Conservation (phyloP, 2,888 invertebrate genomes). For the Geophilus truncorum region DNA sequence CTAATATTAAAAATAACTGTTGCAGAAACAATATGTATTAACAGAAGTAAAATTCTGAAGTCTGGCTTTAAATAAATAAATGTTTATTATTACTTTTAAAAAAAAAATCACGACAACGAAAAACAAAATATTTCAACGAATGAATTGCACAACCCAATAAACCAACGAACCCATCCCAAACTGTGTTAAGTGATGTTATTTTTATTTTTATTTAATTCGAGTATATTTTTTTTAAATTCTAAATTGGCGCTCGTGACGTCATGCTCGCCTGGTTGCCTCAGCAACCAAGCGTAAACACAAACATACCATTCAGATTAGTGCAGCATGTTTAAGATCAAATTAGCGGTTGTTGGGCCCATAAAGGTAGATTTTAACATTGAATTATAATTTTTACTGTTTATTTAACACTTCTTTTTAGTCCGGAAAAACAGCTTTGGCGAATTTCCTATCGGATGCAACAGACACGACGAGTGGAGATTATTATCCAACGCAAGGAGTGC, state of each 20-base stretch:
- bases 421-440: constrained; percentile 66
- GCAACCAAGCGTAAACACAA: neutral
- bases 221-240: too few species aligned
- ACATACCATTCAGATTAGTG: neutral
- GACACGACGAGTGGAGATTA: constrained; percentile 58
- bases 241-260: neutral
- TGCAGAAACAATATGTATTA: too few species aligned
- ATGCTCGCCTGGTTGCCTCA: neutral
- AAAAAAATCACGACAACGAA: too few species aligned
- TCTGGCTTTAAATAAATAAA: too few species aligned
- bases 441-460: constrained; percentile 66
- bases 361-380: neutral
- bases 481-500: constrained; percentile 64
- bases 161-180: too few species aligned
- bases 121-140: too few species aligned
- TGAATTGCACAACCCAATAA: too few species aligned
- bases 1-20: too few species aligned
- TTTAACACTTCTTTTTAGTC: constrained; percentile 52
- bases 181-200: too few species aligned
- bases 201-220: too few species aligned
- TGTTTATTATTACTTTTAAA: too few species aligned
- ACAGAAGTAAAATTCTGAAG: too few species aligned
- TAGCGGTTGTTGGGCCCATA: constrained; percentile 32
- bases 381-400: neutral
- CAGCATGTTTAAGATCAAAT: constrained; percentile 33